phyloP scores from a whole-genome alignment of 2,113 vertebrate species.

The Seriola dumerili region DNA sequence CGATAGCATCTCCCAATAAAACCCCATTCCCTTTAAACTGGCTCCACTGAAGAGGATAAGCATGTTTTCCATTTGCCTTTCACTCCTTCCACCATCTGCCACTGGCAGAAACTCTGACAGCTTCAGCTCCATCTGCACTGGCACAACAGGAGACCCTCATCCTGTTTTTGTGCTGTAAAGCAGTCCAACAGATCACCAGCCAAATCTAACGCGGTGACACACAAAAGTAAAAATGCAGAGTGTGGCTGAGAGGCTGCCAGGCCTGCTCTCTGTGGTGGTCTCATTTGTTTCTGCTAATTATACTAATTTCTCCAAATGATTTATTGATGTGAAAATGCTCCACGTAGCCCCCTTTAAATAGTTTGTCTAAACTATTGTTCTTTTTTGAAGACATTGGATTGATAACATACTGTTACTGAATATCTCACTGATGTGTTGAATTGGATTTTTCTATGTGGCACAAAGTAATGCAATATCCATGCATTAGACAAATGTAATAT shows the following conservation, averaged over 20 bases:
- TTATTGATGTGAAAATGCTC: constrained; percentile 52
- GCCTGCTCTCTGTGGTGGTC: constrained; percentile 35
- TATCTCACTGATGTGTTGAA: constrained; percentile 29
- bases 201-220: constrained; percentile 39
- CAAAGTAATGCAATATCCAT: constrained; percentile 3
- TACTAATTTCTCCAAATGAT: constrained; percentile 60
- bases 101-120: constrained; percentile 57
- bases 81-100: constrained; percentile 57
- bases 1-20: not conserved
- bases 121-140: constrained; percentile 67
- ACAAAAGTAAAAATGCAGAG: constrained; percentile 39
- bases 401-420: constrained; percentile 11
- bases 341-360: not conserved
- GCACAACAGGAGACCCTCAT: constrained; percentile 35
- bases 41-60: constrained; percentile 32
- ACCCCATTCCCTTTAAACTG: not conserved
- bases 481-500: constrained; percentile 22
- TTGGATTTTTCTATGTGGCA: constrained; percentile 14
- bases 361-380: constrained; percentile 39
- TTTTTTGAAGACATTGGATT: constrained; percentile 15
- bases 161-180: constrained; percentile 38
- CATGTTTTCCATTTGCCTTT: constrained; percentile 45
- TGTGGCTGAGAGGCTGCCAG: constrained; percentile 33
- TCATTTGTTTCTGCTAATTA: constrained; percentile 68
- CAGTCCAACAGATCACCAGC: constrained; percentile 51